phyloP scores from a whole-genome alignment of 2,113 vertebrate genomes.

The Apistogramma diplotaenia region DNA sequence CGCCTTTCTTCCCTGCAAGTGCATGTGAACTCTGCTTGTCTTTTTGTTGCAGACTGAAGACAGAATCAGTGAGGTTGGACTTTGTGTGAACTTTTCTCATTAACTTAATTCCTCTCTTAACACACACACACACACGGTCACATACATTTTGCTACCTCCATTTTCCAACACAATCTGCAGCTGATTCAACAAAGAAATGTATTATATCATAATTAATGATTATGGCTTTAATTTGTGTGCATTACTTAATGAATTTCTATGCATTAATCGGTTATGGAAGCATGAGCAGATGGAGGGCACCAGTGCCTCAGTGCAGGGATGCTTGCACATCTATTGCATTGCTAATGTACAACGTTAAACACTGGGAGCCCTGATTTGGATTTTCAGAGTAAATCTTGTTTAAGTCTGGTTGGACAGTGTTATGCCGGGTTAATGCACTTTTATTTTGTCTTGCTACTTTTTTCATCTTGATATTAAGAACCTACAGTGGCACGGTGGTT shows the following conservation, averaged over 20 bases:
- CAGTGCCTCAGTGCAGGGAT: neutral
- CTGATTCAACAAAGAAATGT: neutral
- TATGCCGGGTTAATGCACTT: neutral
- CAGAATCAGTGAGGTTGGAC: slow-evolving; percentile 75
- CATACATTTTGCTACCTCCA: neutral
- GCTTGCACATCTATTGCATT: neutral
- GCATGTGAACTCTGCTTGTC: slow-evolving; percentile 66
- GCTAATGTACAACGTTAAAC: neutral
- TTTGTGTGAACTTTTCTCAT: slow-evolving; percentile 81
- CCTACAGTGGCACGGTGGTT: no score
- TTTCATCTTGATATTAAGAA: neutral
- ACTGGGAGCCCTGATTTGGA: neutral
- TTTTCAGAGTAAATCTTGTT: neutral
- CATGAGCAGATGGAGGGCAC: neutral
- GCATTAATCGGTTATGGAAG: neutral
- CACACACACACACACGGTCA: neutral
- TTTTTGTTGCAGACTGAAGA: slow-evolving; percentile 69
- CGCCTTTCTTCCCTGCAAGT: slow-evolving; percentile 65
- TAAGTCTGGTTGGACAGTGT: neutral
- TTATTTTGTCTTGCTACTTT: neutral
- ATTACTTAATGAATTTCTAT: neutral
- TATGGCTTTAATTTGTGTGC: neutral
- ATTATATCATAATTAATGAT: neutral
- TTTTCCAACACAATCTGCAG: neutral
- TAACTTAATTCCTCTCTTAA: slow-evolving; percentile 62